Evolutionary conservation across 2,888 invertebrate species (phyloP), one percentile per base, ranked within the genome.

Genomic region (Synergus laeviventris): DNA sequence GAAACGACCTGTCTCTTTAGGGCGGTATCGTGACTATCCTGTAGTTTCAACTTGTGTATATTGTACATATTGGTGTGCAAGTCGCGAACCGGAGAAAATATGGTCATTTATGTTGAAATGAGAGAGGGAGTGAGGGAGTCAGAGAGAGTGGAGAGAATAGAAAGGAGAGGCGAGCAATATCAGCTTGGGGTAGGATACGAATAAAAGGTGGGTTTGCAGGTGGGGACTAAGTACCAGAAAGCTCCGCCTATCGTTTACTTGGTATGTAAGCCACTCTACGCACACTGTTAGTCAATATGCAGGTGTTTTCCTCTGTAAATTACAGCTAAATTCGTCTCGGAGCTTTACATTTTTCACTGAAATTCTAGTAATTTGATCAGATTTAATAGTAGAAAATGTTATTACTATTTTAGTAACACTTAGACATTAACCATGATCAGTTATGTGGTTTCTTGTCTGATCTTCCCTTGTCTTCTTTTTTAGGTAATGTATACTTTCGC

Each of bases 201-300:
- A 81, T 79, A 83, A 86, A 87, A 86, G 87, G 86, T 85, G 87
- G 85, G 86, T 80, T 81, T 74, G 84, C 84, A 85, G 85, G 84
- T 84, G 86, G 87, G 84, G 86, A 86, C 86, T 81, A 64, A 84
- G 80, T 81, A 81, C 56, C 77, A 79, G 81, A 84, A 86, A 79
- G 86, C 88, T 85, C 88, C 88, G 88, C 88, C 88, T 87, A 84
- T 85, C 83, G 77, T 81, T 81, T 79, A 79, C 79, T 81, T 83
- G 18, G 21, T 49, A 31, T 78, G 79, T 76, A 78, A 81, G 78
- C 80, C 78, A 80, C 77, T 80, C 73, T 73, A 78, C 79, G 76
- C 78, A 74, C 75, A 80, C 76, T 74, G 70, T 38, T 73, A 78
- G 75, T 59, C 66, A 24, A 66, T 42, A 73, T 62, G 60, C 59